phyloP scores from a whole-genome alignment of 2,113 vertebrate species.

The Peromyscus leucopus region DNA sequence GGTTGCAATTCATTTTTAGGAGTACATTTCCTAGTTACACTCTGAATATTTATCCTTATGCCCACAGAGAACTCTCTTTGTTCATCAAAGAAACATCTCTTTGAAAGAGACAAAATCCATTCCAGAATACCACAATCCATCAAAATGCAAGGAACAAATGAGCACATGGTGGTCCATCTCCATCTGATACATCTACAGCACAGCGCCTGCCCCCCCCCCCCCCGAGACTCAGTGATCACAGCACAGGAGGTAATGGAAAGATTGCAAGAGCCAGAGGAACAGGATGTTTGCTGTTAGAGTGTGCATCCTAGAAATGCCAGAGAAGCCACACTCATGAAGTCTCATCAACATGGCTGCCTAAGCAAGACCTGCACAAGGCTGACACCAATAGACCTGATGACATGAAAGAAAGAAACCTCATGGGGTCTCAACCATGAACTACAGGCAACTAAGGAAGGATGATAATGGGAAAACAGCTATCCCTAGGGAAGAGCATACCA shows the following conservation, averaged over 20 bases:
- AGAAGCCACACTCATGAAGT: background rate
- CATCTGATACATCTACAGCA: background rate
- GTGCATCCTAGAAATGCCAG: background rate
- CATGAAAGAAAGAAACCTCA: background rate
- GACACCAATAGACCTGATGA: background rate
- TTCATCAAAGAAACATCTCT: background rate
- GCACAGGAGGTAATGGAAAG: background rate
- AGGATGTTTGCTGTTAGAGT: background rate
- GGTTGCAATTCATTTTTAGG: background rate
- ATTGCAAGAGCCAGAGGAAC: background rate
- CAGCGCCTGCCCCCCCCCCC: too few species aligned
- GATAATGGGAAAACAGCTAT: background rate
- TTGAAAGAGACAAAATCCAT: background rate
- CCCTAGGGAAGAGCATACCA: background rate
- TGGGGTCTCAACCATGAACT: background rate
- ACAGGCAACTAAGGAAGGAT: background rate
- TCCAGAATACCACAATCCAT: background rate
- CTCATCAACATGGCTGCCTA: background rate
- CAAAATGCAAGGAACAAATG: background rate
- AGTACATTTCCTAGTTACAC: background rate
- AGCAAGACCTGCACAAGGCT: background rate
- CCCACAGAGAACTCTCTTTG: background rate
- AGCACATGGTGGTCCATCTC: background rate
- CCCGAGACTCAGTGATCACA: too few species aligned
- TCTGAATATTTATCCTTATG: background rate